Conservation (phyloP, 2,797 vertebrate species). For the Sebastes nivosus region DNA sequence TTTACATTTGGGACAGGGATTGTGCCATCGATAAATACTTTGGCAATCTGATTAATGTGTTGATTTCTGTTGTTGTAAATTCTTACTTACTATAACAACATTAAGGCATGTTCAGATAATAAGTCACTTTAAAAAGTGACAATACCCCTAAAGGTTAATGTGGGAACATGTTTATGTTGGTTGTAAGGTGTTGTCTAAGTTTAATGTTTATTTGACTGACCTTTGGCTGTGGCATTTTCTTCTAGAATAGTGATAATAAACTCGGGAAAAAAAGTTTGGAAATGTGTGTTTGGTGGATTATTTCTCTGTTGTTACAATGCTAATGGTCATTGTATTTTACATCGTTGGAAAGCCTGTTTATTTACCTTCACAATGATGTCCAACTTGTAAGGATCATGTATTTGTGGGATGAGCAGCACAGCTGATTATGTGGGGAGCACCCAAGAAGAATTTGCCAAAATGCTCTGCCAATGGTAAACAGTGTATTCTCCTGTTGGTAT, state of each 20-base stretch:
- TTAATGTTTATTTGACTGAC: not conserved
- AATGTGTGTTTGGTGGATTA: accelerated
- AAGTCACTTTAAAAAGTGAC: not conserved
- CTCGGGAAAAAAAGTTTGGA: no score
- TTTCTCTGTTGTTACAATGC: no score
- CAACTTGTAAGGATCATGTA: accelerated
- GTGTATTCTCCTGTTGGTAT: no score
- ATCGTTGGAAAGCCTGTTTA: no score
- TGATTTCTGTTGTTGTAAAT: not conserved
- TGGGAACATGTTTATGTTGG: not conserved
- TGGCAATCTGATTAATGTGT: not conserved
- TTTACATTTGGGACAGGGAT: not conserved
- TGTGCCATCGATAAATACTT: not conserved
- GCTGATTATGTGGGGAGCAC: no score
- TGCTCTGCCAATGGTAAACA: no score
- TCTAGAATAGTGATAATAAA: no score
- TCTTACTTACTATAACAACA: not conserved
- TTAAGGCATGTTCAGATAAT: not conserved
- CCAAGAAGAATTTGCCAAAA: no score
- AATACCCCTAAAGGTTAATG: not conserved
- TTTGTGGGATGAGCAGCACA: no score
- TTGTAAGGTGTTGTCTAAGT: not conserved
- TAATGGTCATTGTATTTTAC: no score
- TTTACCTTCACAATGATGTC: no score
- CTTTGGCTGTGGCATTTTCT: not conserved